phyloP scores from a whole-genome alignment of 2,888 invertebrate species.

The Eulithis prunata region DNA sequence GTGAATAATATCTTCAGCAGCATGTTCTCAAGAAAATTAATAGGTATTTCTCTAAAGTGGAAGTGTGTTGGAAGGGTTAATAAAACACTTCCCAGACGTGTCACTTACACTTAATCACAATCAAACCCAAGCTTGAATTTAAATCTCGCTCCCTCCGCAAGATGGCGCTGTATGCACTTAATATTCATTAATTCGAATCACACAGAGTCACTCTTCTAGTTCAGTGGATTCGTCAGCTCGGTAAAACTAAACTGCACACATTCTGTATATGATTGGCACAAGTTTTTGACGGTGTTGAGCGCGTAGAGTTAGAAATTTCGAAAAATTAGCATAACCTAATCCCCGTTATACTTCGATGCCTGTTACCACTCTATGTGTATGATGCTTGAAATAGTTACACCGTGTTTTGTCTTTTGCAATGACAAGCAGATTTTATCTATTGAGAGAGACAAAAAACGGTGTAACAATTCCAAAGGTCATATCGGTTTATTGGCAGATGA shows the following conservation, averaged over 20 bases:
- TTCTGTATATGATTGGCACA: not conserved
- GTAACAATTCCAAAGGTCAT: too few relatives aligned
- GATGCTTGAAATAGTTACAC: too few relatives aligned
- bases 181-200: conserved; percentile 75
- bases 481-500: too few relatives aligned
- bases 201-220: conserved; percentile 65
- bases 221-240: conserved; percentile 45
- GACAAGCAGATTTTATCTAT: too few relatives aligned
- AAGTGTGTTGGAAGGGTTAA: conserved; percentile 22
- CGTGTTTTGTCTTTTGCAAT: too few relatives aligned
- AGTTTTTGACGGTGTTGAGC: not conserved
- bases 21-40: conserved; percentile 13
- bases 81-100: conserved; percentile 27
- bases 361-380: too few relatives aligned
- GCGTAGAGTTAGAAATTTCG: not conserved
- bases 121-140: conserved; percentile 31
- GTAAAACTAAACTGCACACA: conserved; percentile 22
- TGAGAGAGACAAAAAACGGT: too few relatives aligned
- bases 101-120: conserved; percentile 35
- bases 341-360: too few relatives aligned
- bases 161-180: conserved; percentile 57
- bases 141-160: conserved; percentile 30
- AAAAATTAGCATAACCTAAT: too few relatives aligned
- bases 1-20: conserved; percentile 1
- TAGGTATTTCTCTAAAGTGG: conserved; percentile 17